Evolutionary conservation across 2,797 vertebrate species (phyloP).

Genomic region (Melanogrammus aeglefinus): DNA sequence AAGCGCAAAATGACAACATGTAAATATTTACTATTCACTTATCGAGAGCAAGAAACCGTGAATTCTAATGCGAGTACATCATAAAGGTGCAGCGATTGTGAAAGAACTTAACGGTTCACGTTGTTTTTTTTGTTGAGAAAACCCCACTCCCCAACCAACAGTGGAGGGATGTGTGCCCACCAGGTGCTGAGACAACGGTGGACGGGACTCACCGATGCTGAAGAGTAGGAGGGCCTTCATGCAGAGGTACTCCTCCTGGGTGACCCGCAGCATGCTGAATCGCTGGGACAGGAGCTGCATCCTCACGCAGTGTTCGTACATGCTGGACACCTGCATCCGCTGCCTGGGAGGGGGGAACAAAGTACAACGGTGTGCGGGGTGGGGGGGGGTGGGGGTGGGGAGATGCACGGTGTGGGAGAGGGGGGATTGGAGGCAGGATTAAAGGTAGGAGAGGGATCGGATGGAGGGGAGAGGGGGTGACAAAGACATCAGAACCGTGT

Average conservation of each 20-base stretch:
- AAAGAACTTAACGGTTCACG: no score
- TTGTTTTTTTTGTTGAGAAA: no score
- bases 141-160: no score
- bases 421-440: not conserved
- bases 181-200: not conserved
- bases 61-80: not conserved
- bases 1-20: not conserved
- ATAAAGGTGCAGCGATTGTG: not conserved
- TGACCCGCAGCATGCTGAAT: constrained; percentile 88
- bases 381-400: not conserved
- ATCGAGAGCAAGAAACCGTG: not conserved
- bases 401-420: not conserved
- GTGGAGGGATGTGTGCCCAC: no score
- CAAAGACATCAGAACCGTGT: not conserved
- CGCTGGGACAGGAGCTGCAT: constrained; percentile 89
- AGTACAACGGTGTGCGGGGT: no score
- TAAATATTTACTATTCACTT: not conserved
- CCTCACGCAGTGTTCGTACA: constrained; percentile 90
- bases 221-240: constrained; percentile 95
- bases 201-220: constrained; percentile 86
- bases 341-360: constrained; percentile 67
- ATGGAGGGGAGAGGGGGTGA: not conserved
- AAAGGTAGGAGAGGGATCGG: constrained; percentile 18
- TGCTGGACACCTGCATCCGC: constrained; percentile 90
- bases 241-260: constrained; percentile 92